Percentiles rank a stretch among this genome's conserved stretches.
Conservation (phyloP, 2,888 invertebrate genomes). For the Drosophila rubida region DNA sequence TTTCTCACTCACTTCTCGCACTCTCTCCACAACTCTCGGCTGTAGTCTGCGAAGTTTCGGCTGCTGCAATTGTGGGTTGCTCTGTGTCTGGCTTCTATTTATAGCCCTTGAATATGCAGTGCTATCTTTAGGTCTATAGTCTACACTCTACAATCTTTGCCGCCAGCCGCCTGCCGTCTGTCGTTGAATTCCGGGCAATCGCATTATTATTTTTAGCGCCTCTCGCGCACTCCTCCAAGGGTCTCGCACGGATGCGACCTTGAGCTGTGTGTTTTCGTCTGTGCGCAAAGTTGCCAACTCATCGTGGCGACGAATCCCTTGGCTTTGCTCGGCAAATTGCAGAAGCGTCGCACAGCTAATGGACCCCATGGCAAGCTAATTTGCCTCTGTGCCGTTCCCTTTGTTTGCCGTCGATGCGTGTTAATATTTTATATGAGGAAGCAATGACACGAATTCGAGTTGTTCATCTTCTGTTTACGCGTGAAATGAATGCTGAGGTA, state of each 20-base stretch:
- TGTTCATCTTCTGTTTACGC: background rate
- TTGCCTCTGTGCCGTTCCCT: constrained; percentile 5
- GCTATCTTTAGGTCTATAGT: constrained; percentile 60
- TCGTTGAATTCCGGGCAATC: constrained; percentile 62
- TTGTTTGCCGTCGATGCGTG: background rate
- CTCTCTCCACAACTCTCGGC: too few relatives aligned
- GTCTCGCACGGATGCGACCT: constrained; percentile 63
- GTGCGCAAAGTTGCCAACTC: constrained; percentile 11
- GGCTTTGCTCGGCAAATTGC: constrained; percentile 31
- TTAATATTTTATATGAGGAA: background rate
- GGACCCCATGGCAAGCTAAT: constrained; percentile 20
- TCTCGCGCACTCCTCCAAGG: constrained; percentile 26
- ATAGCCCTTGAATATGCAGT: constrained; percentile 61
- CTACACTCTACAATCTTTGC: background rate
- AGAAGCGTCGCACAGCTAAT: constrained; percentile 48
- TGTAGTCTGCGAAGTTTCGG: constrained; percentile 57
- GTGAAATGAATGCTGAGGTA: constrained; percentile 20
- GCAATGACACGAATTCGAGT: background rate
- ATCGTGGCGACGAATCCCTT: constrained; percentile 5
- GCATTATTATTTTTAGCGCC: constrained; percentile 63
- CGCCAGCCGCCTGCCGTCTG: background rate
- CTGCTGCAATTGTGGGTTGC: constrained; percentile 27
- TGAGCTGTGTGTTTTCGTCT: constrained; percentile 37
- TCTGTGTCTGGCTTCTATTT: constrained; percentile 56
- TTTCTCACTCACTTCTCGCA: constrained; percentile 8